Percentiles rank a stretch among this genome's conserved stretches.
These are phyloP conservation scores for Piliocolobus tephrosceles DNA, from an alignment of 2,113 vertebrate species.

Conservation along the genomic window DNA sequence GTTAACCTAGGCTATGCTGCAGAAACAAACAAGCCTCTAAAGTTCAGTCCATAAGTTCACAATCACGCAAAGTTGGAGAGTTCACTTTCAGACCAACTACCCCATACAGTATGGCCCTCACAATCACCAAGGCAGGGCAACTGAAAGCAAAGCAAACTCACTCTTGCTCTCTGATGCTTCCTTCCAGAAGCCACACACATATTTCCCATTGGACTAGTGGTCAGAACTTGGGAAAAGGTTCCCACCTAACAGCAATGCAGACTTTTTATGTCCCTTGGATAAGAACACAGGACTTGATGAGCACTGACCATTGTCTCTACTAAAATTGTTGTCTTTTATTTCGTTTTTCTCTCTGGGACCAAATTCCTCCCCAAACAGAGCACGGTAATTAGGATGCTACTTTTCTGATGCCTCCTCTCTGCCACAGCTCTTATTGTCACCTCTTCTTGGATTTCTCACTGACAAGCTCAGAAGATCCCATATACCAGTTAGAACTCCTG, in stretches of 20 bases:
- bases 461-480: background rate
- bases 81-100: background rate
- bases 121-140: background rate
- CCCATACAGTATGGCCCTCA: background rate
- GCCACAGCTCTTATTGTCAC: background rate
- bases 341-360: background rate
- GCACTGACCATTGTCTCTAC: background rate
- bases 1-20: background rate
- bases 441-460: background rate
- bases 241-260: background rate
- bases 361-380: background rate
- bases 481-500: background rate
- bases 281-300: background rate
- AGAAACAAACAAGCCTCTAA: background rate
- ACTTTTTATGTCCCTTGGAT: background rate
- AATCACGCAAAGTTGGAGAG: background rate
- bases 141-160: background rate
- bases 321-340: background rate
- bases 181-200: background rate
- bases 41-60: background rate
- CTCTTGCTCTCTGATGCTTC: background rate
- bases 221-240: background rate
- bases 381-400: background rate
- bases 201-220: background rate
- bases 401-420: background rate